These are phyloP conservation scores for Leptinotarsa tumamoca DNA, from an alignment of 2,888 invertebrate species.

Conservation along the genomic window DNA sequence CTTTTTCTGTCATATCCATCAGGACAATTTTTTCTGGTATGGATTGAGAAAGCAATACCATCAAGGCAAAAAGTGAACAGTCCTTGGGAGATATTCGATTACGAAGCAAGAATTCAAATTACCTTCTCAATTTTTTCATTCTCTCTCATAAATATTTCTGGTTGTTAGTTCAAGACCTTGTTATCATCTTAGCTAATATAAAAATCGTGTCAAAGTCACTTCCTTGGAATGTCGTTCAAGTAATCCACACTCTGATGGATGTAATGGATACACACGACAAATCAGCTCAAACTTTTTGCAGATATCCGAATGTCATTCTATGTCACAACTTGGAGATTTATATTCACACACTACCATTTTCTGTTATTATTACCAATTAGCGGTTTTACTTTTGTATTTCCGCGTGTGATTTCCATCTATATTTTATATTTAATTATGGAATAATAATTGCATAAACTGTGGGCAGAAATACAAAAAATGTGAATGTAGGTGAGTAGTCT, in stretches of 20 bases:
- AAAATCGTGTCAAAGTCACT: background rate
- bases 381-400: slow-evolving; percentile 37
- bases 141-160: no score
- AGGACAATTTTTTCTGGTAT: no score
- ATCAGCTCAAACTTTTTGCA: slow-evolving; percentile 22
- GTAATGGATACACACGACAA: background rate
- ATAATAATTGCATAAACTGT: slow-evolving; percentile 34
- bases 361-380: slow-evolving; percentile 43
- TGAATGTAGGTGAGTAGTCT: slow-evolving; percentile 40
- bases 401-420: slow-evolving; percentile 41
- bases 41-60: no score
- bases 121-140: no score
- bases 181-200: no score
- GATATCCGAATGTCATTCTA: slow-evolving; percentile 24
- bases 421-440: slow-evolving; percentile 42
- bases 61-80: no score
- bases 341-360: slow-evolving; percentile 35
- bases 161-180: no score
- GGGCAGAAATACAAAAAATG: slow-evolving; percentile 29
- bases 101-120: no score
- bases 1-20: no score
- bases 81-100: no score
- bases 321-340: slow-evolving; percentile 44
- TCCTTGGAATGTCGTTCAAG: background rate
- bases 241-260: slow-evolving; percentile 9